phyloP scores from a whole-genome alignment of 2,888 invertebrate genomes.

The Nemurella pictetii region DNA sequence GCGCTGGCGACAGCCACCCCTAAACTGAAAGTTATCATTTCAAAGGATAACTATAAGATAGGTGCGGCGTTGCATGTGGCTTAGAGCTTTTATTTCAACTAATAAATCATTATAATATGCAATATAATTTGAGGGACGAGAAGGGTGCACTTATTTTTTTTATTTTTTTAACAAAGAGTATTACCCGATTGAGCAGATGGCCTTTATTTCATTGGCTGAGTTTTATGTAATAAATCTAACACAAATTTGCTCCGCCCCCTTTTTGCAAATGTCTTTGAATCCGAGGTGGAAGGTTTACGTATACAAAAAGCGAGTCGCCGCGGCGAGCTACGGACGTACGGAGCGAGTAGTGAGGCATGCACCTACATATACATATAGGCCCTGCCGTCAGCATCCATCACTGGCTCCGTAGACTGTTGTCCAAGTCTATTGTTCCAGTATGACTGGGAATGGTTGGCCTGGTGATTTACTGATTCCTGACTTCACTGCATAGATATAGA shows the following conservation, averaged over 20 bases:
- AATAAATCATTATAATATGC: constrained; percentile 58
- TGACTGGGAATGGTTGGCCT: constrained; percentile 39
- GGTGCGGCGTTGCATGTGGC: constrained; percentile 32
- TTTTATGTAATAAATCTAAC: constrained; percentile 43
- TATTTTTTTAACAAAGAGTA: constrained; percentile 32
- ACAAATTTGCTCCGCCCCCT: constrained; percentile 39
- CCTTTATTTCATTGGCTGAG: constrained; percentile 50
- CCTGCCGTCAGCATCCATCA: constrained; percentile 40
- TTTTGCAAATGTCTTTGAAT: constrained; percentile 40
- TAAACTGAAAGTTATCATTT: constrained; percentile 17
- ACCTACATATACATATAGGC: constrained; percentile 33
- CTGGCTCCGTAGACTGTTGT: constrained; percentile 1
- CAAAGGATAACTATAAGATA: constrained; percentile 23
- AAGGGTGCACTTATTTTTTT: constrained; percentile 30
- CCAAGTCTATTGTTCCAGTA: constrained; percentile 40
- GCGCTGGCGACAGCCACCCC: not conserved
- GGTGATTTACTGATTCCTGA: constrained; percentile 41
- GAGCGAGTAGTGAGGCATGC: constrained; percentile 15
- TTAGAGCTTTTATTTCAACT: constrained; percentile 50
- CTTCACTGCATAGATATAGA: constrained; percentile 28
- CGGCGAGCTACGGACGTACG: not conserved
- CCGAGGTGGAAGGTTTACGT: constrained; percentile 36
- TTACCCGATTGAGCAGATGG: constrained; percentile 52
- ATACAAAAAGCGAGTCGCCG: constrained; percentile 31
- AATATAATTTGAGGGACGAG: constrained; percentile 51